Evolutionary conservation across 2,113 vertebrate species (phyloP).

Genomic region (Corythaeola cristata): DNA sequence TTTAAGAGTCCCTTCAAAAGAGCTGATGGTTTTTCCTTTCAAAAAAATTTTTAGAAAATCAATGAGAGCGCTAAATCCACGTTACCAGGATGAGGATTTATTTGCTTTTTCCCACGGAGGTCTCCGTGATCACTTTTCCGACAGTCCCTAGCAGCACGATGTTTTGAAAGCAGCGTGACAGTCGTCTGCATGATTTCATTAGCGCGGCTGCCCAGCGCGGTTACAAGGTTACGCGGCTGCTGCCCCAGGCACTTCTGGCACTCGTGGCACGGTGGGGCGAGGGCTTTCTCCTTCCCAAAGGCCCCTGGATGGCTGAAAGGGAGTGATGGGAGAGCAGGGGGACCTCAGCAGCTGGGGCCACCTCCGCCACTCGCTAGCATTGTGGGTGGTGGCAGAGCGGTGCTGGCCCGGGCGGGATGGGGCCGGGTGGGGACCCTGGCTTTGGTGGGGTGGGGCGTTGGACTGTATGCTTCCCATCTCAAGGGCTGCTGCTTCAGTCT

Average conservation of each 20-base stretch:
- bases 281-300: not conserved
- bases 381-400: fast-evolving
- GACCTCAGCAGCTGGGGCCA: not conserved
- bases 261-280: fast-evolving
- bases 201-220: not conserved
- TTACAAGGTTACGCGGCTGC: not conserved
- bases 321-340: fast-evolving
- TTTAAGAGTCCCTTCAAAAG: not conserved
- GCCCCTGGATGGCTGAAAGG: fast-evolving
- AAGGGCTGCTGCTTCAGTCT: not conserved
- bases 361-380: fast-evolving
- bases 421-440: fast-evolving
- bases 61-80: not conserved
- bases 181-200: not conserved
- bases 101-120: fast-evolving
- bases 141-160: not conserved
- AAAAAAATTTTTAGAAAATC: not conserved
- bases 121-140: not conserved
- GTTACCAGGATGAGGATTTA: not conserved
- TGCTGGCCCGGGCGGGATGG: not conserved
- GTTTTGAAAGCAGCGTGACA: not conserved
- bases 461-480: not conserved
- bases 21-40: not conserved
- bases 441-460: fast-evolving
- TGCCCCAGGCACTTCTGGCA: not conserved